These are phyloP conservation scores for Reticulitermes lucifugus DNA, from an alignment of 2,888 invertebrate genomes.

Conservation along the genomic window DNA sequence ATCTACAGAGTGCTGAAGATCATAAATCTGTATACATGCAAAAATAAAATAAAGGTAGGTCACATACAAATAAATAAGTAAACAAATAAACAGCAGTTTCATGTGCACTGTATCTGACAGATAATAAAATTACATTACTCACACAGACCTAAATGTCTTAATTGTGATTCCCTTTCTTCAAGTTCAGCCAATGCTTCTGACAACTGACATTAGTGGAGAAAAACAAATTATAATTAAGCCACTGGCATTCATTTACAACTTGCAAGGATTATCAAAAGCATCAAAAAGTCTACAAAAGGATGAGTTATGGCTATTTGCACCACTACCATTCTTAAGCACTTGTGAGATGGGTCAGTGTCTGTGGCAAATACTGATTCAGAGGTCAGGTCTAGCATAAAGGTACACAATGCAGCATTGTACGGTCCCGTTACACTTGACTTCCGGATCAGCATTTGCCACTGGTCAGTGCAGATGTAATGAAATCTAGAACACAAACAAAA, in stretches of 20 bases:
- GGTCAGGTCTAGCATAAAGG: too few relatives aligned
- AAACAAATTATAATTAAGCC: slow-evolving; percentile 37
- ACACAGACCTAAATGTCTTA: slow-evolving; percentile 56
- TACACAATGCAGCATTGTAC: too few relatives aligned
- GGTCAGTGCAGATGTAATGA: too few relatives aligned
- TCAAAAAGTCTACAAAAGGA: too few relatives aligned
- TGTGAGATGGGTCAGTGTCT: too few relatives aligned
- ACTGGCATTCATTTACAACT: neutral
- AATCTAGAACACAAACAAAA: too few relatives aligned
- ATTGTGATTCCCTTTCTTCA: slow-evolving; percentile 59
- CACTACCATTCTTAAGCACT: too few relatives aligned
- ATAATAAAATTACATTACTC: slow-evolving; percentile 42
- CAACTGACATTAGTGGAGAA: slow-evolving; percentile 55
- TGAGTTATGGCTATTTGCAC: too few relatives aligned
- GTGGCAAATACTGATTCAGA: too few relatives aligned
- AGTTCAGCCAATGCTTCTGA: slow-evolving; percentile 59
- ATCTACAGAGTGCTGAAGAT: neutral
- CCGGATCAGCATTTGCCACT: too few relatives aligned
- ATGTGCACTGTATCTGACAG: neutral
- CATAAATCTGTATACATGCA: neutral
- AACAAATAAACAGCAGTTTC: neutral
- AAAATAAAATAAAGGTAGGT: neutral
- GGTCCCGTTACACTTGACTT: too few relatives aligned
- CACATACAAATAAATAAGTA: slow-evolving; percentile 5
- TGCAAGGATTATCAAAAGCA: neutral